Percentiles rank a stretch among this genome's conserved stretches.
Conservation (phyloP, 2,888 invertebrate genomes). For the Ormyrus thymus region DNA sequence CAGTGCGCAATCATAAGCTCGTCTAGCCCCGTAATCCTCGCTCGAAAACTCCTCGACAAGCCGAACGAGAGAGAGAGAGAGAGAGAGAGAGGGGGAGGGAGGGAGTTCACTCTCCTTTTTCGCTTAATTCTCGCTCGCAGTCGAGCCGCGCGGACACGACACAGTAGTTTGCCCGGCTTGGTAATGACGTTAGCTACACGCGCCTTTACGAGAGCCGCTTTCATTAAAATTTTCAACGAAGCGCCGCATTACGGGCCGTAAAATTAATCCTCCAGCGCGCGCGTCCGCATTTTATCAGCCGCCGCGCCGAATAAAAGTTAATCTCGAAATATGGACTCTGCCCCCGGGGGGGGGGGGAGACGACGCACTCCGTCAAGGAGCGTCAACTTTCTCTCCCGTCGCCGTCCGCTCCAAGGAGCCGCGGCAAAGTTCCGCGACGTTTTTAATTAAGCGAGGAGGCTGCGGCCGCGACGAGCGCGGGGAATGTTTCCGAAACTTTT, state of each 20-base stretch:
- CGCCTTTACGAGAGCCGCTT: constrained; percentile 51
- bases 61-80: too few species aligned
- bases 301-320: neutral
- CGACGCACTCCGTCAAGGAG: too few species aligned
- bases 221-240: constrained; percentile 62
- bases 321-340: neutral
- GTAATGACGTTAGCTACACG: neutral
- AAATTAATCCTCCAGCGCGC: constrained; percentile 54
- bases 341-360: neutral
- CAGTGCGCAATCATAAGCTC: constrained; percentile 36
- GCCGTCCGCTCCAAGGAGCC: too few species aligned
- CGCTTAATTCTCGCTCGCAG: too few species aligned
- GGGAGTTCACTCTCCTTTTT: too few species aligned
- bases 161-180: too few species aligned
- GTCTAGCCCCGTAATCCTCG: neutral
- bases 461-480: constrained; percentile 11
- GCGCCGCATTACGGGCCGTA: constrained; percentile 56
- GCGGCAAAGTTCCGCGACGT: constrained; percentile 26
- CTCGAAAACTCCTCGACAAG: neutral
- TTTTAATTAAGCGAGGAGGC: constrained; percentile 44
- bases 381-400: too few species aligned
- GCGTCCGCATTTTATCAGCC: neutral
- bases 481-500: constrained; percentile 36
- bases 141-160: too few species aligned
- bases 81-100: too few species aligned